Conservation (phyloP, 1,140 invertebrate species). For the Lineus longissimus region DNA sequence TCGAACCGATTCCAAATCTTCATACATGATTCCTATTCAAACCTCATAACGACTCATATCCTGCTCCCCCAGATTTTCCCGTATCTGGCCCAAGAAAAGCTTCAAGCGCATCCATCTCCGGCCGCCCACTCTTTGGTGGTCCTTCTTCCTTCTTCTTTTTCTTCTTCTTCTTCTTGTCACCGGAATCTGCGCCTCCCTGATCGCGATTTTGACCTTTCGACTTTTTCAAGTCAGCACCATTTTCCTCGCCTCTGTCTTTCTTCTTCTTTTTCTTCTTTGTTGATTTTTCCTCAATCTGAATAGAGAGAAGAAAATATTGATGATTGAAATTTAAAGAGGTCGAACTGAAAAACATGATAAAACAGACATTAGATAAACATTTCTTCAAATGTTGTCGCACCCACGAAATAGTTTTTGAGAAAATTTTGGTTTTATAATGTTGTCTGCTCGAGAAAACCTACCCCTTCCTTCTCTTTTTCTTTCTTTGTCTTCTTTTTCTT, state of each 20-base stretch:
- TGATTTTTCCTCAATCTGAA: conserved; percentile 60
- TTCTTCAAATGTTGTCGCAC: neutral
- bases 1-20: no score
- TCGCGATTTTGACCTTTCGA: conserved; percentile 21
- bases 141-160: conserved; percentile 54
- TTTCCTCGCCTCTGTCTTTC: conserved; percentile 53
- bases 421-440: neutral
- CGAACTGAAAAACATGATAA: neutral
- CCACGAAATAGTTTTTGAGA: neutral
- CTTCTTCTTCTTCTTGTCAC: conserved; percentile 45
- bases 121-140: no score
- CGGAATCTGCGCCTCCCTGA: conserved; percentile 22
- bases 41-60: no score
- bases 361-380: neutral
- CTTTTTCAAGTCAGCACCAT: conserved; percentile 8
- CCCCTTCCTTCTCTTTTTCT: conserved; percentile 53
- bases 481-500: conserved; percentile 14
- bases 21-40: no score
- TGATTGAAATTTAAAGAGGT: neutral
- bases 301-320: conserved; percentile 19
- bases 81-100: conserved; percentile 58
- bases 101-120: conserved; percentile 59
- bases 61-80: no score
- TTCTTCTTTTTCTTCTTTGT: conserved; percentile 51
- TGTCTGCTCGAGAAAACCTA: neutral